Conservation (phyloP, 2,888 invertebrate species). For the Andrena camellia region DNA sequence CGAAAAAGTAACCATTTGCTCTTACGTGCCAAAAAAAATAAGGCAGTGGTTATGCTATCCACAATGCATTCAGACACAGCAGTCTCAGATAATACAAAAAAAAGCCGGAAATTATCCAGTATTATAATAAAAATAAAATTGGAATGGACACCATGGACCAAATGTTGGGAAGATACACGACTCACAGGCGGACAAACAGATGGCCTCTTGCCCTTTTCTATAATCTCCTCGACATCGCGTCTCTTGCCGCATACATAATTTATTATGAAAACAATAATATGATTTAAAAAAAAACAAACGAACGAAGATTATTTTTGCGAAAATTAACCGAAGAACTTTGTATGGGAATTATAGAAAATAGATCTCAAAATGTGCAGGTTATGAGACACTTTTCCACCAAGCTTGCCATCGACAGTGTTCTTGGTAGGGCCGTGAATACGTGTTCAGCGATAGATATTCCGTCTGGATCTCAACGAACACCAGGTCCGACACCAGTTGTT, state of each 20-base stretch:
- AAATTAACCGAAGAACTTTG: conserved; percentile 55
- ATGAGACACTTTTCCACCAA: conserved; percentile 39
- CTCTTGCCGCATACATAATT: conserved; percentile 51
- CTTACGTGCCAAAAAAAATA: conserved; percentile 71
- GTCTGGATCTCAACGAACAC: neutral
- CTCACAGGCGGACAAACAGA: conserved; percentile 50
- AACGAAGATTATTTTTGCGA: conserved; percentile 47
- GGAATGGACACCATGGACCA: conserved; percentile 66
- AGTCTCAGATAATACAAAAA: conserved; percentile 46
- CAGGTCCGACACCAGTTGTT: neutral
- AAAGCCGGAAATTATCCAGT: conserved; percentile 67
- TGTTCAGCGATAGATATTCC: neutral
- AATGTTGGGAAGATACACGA: conserved; percentile 62
- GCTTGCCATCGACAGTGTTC: conserved; percentile 38
- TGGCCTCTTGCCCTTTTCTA: conserved; percentile 63
- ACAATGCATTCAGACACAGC: conserved; percentile 61
- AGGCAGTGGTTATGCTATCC: conserved; percentile 53
- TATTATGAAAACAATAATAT: conserved; percentile 67
- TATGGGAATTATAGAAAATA: conserved; percentile 57
- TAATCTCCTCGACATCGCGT: conserved; percentile 60
- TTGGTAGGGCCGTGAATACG: neutral
- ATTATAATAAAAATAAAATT: conserved; percentile 65
- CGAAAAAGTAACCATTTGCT: conserved; percentile 39
- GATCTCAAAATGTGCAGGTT: conserved; percentile 47
- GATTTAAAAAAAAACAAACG: conserved; percentile 54